Percentiles rank a stretch among this genome's conserved stretches.
Evolutionary conservation across 2,797 vertebrate species (phyloP).

Genomic region (Emydoidea blandingii): DNA sequence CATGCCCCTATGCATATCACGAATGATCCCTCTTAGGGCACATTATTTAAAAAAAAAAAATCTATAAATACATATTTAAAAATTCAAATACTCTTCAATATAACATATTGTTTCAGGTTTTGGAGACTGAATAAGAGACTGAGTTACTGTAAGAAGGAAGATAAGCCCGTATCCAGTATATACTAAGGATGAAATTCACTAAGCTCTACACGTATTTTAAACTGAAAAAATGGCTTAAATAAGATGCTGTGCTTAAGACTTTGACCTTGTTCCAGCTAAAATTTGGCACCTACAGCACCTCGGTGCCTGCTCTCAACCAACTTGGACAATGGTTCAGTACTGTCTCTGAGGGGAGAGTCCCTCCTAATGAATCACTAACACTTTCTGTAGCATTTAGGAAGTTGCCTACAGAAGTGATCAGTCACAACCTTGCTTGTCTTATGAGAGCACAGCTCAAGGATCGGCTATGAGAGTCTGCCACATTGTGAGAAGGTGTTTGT

Average conservation of each 20-base stretch:
- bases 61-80: not conserved
- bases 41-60: not conserved
- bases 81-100: not conserved
- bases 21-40: not conserved
- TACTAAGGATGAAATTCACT: not conserved
- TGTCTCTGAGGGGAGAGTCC: not conserved
- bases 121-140: not conserved
- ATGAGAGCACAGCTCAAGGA: not conserved
- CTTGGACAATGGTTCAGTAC: not conserved
- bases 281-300: not conserved
- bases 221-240: not conserved
- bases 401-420: not conserved
- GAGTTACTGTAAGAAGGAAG: not conserved
- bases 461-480: not conserved
- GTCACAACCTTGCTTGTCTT: not conserved
- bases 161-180: not conserved
- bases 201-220: not conserved
- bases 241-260: not conserved
- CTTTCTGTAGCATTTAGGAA: not conserved
- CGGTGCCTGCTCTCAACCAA: not conserved
- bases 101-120: not conserved
- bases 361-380: not conserved
- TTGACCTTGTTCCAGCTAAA: not conserved
- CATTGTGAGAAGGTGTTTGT: not conserved
- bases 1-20: fast-evolving